phyloP scores from a whole-genome alignment of 1,140 invertebrate genomes.

The Zaprionus lachaisei region DNA sequence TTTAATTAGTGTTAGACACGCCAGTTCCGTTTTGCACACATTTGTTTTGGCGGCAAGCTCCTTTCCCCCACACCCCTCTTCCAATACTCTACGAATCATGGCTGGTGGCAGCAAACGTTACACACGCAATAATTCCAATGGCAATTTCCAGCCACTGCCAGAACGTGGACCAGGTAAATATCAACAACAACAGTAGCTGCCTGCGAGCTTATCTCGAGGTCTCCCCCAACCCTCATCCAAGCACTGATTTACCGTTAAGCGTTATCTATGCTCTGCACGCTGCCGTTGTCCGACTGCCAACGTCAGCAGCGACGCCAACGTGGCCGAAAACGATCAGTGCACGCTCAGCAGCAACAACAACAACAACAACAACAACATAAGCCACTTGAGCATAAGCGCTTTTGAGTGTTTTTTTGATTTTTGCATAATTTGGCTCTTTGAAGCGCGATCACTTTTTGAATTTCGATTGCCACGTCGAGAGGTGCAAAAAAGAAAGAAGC shows the following conservation, averaged over 20 bases:
- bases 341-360: conserved; percentile 25
- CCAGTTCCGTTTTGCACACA: conserved; percentile 62
- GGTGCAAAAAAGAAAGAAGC: conserved; percentile 17
- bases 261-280: conserved; percentile 37
- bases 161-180: conserved; percentile 84
- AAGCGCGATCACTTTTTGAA: conserved; percentile 30
- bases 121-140: conserved; percentile 80
- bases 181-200: conserved; percentile 10
- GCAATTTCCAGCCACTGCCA: conserved; percentile 76
- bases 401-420: conserved; percentile 6
- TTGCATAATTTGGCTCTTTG: conserved; percentile 27
- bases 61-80: conserved; percentile 6
- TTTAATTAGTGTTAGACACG: conserved; percentile 71
- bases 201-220: conserved; percentile 21
- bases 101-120: conserved; percentile 81
- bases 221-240: neutral
- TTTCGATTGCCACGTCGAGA: conserved; percentile 64
- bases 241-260: conserved; percentile 39
- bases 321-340: conserved; percentile 58
- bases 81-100: conserved; percentile 49
- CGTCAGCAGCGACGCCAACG: conserved; percentile 73
- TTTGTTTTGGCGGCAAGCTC: conserved; percentile 74
- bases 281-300: conserved; percentile 30
- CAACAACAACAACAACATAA: conserved; percentile 16
- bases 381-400: conserved; percentile 1